A percentile compares a stretch with the other conserved stretches of the same genome.
Evolutionary conservation across 1,140 invertebrate genomes (phyloP).

Genomic region (Tetragnatha versicolor): DNA sequence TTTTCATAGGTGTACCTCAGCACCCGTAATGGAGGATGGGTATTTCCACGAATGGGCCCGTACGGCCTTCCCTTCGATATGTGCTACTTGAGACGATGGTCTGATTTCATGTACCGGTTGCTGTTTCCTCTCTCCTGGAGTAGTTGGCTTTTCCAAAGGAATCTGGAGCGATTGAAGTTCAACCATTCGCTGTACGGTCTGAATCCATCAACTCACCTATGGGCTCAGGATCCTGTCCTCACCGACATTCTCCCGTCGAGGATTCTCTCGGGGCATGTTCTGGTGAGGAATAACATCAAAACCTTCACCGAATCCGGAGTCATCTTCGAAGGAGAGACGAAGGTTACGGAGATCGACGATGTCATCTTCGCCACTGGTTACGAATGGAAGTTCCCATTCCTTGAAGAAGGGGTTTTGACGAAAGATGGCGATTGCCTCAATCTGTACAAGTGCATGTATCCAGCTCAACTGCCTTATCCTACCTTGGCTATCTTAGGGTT

Average conservation of each 20-base stretch:
- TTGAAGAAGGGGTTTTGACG: conserved; percentile 12
- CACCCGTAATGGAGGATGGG: conserved; percentile 66
- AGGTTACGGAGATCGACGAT: conserved; percentile 18
- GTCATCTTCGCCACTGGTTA: conserved; percentile 58
- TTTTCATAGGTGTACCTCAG: conserved; percentile 64
- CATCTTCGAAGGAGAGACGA: conserved; percentile 59
- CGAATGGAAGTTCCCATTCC: conserved; percentile 57
- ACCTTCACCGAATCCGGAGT: conserved; percentile 61
- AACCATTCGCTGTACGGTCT: conserved; percentile 66
- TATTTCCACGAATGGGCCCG: conserved; percentile 61
- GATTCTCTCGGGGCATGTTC: conserved; percentile 63
- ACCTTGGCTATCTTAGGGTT: conserved; percentile 68
- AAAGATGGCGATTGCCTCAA: conserved; percentile 41
- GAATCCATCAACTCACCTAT: conserved; percentile 64
- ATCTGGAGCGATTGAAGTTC: conserved; percentile 59
- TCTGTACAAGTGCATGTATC: conserved; percentile 61
- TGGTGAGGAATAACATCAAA: conserved; percentile 63
- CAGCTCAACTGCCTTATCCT: conserved; percentile 60
- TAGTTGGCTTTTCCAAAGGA: conserved; percentile 27
- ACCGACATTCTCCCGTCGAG: conserved; percentile 68
- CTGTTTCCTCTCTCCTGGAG: conserved; percentile 23
- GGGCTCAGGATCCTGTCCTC: conserved; percentile 67
- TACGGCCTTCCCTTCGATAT: conserved; percentile 61
- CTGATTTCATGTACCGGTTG: conserved; percentile 14
- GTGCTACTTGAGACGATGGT: conserved; percentile 39